Evolutionary conservation across 2,797 vertebrate species (phyloP), one percentile per base, ranked within the genome.

Genomic region (Neomorphus geoffroyi): DNA sequence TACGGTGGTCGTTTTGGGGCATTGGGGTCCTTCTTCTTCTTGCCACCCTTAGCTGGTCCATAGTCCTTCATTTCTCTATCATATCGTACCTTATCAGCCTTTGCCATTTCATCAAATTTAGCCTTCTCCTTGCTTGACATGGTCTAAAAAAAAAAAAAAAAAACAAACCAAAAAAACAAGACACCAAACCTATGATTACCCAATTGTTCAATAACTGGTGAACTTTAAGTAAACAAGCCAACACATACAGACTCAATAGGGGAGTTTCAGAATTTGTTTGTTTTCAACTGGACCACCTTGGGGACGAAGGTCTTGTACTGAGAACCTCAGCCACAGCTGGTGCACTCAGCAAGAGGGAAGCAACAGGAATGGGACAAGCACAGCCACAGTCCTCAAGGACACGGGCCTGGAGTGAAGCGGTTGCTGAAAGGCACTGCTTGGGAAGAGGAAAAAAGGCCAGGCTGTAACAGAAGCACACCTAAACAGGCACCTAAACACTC

Each of bases 21-120:
- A 75, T 98, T 98, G 30, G 98, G 98, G 72, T 99, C 98, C 97
- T 98, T 98, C 97, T 98, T 98, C 96, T 98, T 98, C 96, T 98
- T 98, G 89, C 98, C 98, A 95, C 98, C 98, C 92, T 98, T 98
- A 58, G 98, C 98, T 64, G 98, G 98, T 88, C 98, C 98, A 23
- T 98, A 98, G 83, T 98, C 98, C 97, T 98, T 98, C 98, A 99
- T 99, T 97, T 99, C 98, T 67, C 98, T 96, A 93, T 99, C 98
- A 78, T 98, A 99, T 86, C 98, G 98, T 82, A 98, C 98, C 96
- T 98, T 98, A 90, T 98, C 98, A 14, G 98, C 98, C 91, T 98
- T 98, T 9, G 98, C 98, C 98, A 98, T 97, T 67, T 99, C 98
- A 84, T 99, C 98, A 96, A 98, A 98, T 92, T 98, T 98, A 22